Evolutionary conservation across 2,888 invertebrate species (phyloP).

Genomic region (Xylophagus ater): DNA sequence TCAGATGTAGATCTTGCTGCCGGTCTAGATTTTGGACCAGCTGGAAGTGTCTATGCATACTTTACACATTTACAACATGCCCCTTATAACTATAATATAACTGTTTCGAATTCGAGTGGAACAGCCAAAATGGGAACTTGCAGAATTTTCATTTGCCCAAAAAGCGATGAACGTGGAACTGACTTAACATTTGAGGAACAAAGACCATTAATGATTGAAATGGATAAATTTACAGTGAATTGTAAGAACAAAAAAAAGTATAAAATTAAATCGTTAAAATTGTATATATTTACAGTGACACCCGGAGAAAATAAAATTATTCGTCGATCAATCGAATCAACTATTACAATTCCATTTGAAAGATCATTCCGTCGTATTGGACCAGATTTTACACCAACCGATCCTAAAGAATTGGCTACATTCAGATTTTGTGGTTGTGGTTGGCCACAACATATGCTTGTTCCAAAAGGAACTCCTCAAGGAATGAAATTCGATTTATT

Average conservation of each 20-base stretch:
- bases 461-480: slow-evolving; percentile 57
- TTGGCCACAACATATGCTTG: no score
- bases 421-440: no score
- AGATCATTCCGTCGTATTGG: slow-evolving; percentile 65
- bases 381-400: slow-evolving; percentile 40
- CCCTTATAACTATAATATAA: slow-evolving; percentile 54
- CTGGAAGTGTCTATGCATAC: slow-evolving; percentile 57
- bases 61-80: slow-evolving; percentile 70
- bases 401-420: slow-evolving; percentile 44
- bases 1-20: slow-evolving; percentile 69
- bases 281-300: no score
- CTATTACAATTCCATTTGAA: slow-evolving; percentile 73
- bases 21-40: slow-evolving; percentile 66
- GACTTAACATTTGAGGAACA: slow-evolving; percentile 48
- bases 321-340: slow-evolving; percentile 56
- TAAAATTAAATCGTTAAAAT: slow-evolving; percentile 38
- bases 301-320: slow-evolving; percentile 56
- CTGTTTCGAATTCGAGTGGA: slow-evolving; percentile 45
- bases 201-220: slow-evolving; percentile 46
- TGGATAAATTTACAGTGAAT: no score
- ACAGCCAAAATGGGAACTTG: slow-evolving; percentile 45
- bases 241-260: slow-evolving; percentile 40
- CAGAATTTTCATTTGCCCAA: slow-evolving; percentile 56
- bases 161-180: slow-evolving; percentile 51
- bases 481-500: slow-evolving; percentile 61